Evolutionary conservation across 2,113 vertebrate species (phyloP).

Genomic region (Loxodonta africana): DNA sequence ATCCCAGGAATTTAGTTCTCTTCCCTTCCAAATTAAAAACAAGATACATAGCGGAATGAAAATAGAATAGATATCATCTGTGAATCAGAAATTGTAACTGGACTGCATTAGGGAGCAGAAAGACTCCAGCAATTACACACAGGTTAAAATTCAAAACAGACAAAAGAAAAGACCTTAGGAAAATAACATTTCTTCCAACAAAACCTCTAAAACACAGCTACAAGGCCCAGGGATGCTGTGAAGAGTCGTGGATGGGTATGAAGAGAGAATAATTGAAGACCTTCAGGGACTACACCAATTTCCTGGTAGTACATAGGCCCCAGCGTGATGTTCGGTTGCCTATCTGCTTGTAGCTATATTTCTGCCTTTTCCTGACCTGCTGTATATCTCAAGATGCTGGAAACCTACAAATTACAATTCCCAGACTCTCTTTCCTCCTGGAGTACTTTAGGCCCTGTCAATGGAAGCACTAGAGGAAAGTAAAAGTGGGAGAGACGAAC

Average conservation of each 20-base stretch:
- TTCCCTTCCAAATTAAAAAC: background rate
- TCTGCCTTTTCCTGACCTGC: background rate
- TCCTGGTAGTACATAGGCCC: too few species aligned
- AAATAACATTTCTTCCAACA: background rate
- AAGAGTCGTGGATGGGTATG: background rate
- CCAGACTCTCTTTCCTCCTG: background rate
- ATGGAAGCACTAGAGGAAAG: background rate
- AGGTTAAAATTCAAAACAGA: background rate
- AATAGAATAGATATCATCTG: too few species aligned
- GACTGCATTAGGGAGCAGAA: background rate
- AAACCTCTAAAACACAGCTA: background rate
- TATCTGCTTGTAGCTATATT: background rate
- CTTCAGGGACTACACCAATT: background rate
- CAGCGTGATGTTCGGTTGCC: background rate
- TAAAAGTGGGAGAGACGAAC: background rate
- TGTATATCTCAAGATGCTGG: background rate
- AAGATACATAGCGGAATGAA: background rate
- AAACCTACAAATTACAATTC: background rate
- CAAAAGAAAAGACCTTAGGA: background rate
- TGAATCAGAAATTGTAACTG: background rate
- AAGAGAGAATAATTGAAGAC: background rate
- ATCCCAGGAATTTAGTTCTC: background rate
- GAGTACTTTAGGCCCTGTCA: background rate
- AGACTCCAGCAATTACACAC: background rate
- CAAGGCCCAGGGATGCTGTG: background rate